Conservation (phyloP, 37 sponge, comb jelly and placozoan genomes). For the Ephydatia muelleri region DNA sequence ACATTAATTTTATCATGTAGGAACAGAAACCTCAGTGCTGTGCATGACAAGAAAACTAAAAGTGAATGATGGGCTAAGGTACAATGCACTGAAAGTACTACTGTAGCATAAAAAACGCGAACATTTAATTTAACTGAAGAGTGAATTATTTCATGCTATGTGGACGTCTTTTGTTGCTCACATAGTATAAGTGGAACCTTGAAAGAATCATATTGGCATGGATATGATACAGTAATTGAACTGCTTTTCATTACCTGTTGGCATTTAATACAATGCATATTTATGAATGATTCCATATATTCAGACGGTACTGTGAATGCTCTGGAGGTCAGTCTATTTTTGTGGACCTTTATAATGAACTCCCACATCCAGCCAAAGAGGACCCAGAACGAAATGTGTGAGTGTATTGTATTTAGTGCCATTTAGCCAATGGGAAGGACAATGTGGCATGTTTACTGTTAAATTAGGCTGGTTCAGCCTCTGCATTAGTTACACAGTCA, state of each 20-base stretch:
- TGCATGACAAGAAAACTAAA: background rate
- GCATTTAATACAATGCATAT: too few species aligned
- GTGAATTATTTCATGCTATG: background rate
- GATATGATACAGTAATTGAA: slow-evolving; percentile 3
- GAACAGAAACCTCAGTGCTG: background rate
- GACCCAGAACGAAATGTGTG: background rate
- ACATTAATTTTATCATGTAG: background rate
- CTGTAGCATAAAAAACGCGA: too few species aligned
- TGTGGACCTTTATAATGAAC: slow-evolving; percentile 21
- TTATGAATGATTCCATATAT: background rate
- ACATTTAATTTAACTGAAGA: too few species aligned
- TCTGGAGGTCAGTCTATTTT: slow-evolving; percentile 2
- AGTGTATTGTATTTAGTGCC: background rate
- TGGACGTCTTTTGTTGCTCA: too few species aligned
- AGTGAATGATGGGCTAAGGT: background rate
- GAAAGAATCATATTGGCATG: background rate
- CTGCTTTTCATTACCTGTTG: too few species aligned
- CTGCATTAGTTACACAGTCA: too few species aligned
- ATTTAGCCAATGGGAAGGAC: background rate
- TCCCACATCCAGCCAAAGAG: background rate
- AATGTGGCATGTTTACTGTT: background rate
- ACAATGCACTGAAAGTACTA: background rate
- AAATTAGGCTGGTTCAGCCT: background rate
- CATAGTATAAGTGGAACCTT: too few species aligned
- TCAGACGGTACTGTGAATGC: slow-evolving; percentile 3